Evolutionary conservation across 2,888 invertebrate genomes (phyloP).

Genomic region (Trachelus stipa): DNA sequence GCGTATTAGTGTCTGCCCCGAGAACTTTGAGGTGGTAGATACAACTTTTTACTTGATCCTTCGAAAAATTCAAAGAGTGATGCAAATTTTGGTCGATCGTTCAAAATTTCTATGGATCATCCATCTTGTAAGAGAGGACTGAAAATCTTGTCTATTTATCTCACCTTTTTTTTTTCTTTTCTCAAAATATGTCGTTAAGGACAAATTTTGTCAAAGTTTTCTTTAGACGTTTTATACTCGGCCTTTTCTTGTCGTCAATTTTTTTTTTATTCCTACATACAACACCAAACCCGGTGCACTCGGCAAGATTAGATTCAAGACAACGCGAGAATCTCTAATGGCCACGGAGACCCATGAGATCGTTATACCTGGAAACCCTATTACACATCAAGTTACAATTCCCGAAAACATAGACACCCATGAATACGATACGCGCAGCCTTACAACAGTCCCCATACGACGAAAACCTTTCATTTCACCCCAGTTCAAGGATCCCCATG

Average conservation of each 20-base stretch:
- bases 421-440: constrained; percentile 60
- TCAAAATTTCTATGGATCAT: too few relatives aligned
- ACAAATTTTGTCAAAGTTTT: background rate
- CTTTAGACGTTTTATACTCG: background rate
- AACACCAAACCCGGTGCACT: background rate
- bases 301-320: background rate
- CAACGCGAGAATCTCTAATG: constrained; percentile 1
- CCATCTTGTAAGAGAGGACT: background rate
- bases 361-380: constrained; percentile 55
- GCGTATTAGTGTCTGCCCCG: background rate
- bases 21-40: background rate
- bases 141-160: background rate
- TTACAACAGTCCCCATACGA: constrained; percentile 46
- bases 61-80: background rate
- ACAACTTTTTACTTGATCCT: background rate
- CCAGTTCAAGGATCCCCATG: constrained; percentile 16
- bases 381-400: constrained; percentile 61
- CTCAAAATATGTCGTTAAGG: background rate
- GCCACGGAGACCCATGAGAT: constrained; percentile 11
- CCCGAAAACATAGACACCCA: constrained; percentile 58
- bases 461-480: constrained; percentile 34
- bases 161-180: background rate
- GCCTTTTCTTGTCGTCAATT: background rate
- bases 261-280: background rate
- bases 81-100: background rate